phyloP scores from a whole-genome alignment of 2,113 vertebrate species.

The Genyomyrus donnyi region DNA sequence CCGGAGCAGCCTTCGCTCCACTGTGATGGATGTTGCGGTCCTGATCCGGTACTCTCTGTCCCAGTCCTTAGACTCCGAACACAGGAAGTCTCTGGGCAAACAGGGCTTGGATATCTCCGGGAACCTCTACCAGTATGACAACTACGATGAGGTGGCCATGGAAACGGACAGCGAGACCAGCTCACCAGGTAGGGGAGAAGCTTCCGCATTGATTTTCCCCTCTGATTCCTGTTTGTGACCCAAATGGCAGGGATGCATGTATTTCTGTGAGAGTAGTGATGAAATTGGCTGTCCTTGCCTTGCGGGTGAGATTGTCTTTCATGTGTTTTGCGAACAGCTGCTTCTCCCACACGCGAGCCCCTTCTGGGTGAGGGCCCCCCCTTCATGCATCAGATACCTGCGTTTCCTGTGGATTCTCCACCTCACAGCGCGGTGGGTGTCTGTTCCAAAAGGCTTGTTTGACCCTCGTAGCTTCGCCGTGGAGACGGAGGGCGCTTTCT shows the following conservation, averaged over 20 bases:
- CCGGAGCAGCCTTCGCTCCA: neutral
- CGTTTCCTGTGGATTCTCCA: conserved; percentile 29
- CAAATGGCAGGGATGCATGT: neutral
- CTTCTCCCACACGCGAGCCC: conserved; percentile 40
- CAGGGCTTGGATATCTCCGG: conserved; percentile 72
- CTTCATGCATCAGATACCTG: conserved; percentile 13
- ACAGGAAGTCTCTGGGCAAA: conserved; percentile 77
- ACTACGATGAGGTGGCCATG: conserved; percentile 98
- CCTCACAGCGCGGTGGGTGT: conserved; percentile 40
- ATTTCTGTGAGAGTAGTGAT: neutral
- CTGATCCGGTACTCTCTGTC: neutral
- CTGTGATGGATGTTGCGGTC: conserved; percentile 8
- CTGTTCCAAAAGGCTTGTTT: neutral
- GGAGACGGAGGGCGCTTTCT: neutral
- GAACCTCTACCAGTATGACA: conserved; percentile 94
- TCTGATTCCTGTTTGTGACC: neutral
- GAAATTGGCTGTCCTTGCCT: neutral
- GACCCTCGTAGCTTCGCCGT: neutral
- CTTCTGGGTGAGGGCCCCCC: neutral
- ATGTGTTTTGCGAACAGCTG: conserved; percentile 33
- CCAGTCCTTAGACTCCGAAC: conserved; percentile 80
- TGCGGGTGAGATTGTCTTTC: neutral
- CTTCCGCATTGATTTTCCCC: neutral
- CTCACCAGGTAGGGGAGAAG: conserved; percentile 75
- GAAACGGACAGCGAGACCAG: conserved; percentile 92